phyloP scores from a whole-genome alignment of 2,888 invertebrate genomes.

The Euspilapteryx auroguttella region DNA sequence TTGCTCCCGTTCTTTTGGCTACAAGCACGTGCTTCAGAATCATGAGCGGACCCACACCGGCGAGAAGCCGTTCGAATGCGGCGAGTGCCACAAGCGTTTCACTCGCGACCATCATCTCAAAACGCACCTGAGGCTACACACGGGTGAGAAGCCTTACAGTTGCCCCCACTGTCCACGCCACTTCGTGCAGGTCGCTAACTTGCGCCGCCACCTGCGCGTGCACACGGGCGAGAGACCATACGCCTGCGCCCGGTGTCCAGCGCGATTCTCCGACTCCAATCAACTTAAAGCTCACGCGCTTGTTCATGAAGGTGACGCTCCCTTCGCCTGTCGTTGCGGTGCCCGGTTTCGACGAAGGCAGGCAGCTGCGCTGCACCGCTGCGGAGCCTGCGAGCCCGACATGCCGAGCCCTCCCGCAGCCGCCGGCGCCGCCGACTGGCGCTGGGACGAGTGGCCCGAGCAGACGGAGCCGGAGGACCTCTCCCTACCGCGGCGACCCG shows the following conservation, averaged over 20 bases:
- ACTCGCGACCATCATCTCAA: constrained; percentile 92
- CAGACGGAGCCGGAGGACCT: constrained; percentile 93
- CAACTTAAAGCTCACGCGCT: constrained; percentile 88
- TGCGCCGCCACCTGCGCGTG: constrained; percentile 84
- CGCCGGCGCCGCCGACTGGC: constrained; percentile 36
- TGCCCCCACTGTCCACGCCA: constrained; percentile 90
- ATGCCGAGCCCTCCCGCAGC: constrained; percentile 48
- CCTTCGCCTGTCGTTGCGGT: constrained; percentile 82
- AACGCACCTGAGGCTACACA: constrained; percentile 90
- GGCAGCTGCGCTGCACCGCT: constrained; percentile 85
- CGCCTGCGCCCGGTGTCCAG: constrained; percentile 81
- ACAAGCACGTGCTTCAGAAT: constrained; percentile 92
- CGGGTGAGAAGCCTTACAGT: constrained; percentile 91
- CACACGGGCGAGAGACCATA: constrained; percentile 93
- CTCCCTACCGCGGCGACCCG: constrained; percentile 66
- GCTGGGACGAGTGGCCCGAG: constrained; percentile 67
- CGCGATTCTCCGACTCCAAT: constrained; percentile 89
- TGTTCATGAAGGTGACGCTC: constrained; percentile 89
- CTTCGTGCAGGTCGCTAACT: constrained; percentile 92
- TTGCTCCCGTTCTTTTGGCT: constrained; percentile 88
- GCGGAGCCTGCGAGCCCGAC: constrained; percentile 53
- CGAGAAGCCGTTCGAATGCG: constrained; percentile 92
- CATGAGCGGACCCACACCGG: constrained; percentile 94
- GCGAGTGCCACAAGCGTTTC: constrained; percentile 89
- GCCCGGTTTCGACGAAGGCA: constrained; percentile 83